Conservation (phyloP, 2,113 vertebrate species). For the Serinus canaria region DNA sequence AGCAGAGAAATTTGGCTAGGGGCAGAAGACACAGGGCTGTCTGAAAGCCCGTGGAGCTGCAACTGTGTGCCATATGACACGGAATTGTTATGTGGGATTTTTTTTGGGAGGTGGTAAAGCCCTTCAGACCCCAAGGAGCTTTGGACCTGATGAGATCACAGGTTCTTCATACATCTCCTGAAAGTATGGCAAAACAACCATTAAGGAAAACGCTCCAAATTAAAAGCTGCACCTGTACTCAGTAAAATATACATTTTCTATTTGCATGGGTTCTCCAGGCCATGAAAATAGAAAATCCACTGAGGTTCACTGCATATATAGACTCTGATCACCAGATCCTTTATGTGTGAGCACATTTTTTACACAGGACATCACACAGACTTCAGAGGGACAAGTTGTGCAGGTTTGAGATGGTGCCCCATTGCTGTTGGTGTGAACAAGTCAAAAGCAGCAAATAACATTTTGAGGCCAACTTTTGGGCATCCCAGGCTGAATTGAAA, state of each 20-base stretch:
- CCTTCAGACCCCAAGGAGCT: background rate
- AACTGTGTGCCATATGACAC: rapidly evolving
- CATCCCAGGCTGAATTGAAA: background rate
- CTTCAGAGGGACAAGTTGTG: background rate
- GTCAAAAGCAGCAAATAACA: background rate
- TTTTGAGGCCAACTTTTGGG: background rate
- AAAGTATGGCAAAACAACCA: background rate
- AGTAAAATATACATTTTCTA: background rate
- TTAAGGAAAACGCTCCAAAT: background rate
- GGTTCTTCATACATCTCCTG: background rate
- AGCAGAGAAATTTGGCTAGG: background rate
- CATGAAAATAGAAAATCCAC: background rate
- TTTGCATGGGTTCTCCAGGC: background rate
- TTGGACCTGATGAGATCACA: background rate
- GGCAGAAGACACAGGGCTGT: background rate
- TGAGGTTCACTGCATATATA: background rate
- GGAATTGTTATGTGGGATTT: background rate
- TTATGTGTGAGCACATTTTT: background rate
- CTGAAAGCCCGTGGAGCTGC: background rate
- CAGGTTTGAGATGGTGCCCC: background rate
- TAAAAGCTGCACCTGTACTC: background rate
- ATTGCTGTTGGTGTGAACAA: background rate
- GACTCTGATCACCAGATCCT: background rate
- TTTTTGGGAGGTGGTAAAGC: rapidly evolving
- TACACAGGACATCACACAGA: background rate